These are phyloP conservation scores for Ginglymostoma cirratum DNA, from an alignment of 2,113 vertebrate genomes.

Conservation along the genomic window DNA sequence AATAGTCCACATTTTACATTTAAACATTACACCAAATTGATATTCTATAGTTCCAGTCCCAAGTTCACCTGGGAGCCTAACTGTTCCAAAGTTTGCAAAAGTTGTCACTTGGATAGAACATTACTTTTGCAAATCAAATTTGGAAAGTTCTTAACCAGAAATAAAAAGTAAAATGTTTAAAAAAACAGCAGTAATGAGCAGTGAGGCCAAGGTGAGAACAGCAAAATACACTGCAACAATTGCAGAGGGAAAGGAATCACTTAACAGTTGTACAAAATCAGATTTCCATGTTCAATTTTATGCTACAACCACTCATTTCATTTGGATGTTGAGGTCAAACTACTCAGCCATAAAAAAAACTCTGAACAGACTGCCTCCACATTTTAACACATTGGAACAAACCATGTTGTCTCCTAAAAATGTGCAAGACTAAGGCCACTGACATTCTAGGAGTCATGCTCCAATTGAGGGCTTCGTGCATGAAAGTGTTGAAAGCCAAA, in stretches of 20 bases:
- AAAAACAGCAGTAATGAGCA: background rate
- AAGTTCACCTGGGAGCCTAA: background rate
- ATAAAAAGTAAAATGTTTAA: background rate
- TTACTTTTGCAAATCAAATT: background rate
- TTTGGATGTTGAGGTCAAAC: background rate
- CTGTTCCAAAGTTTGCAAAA: background rate
- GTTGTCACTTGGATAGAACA: too few relatives aligned
- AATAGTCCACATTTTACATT: background rate
- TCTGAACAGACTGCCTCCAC: background rate
- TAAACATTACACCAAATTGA: background rate
- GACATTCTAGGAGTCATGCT: background rate
- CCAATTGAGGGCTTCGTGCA: accelerated
- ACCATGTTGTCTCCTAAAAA: background rate
- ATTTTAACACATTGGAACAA: background rate
- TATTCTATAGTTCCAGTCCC: background rate
- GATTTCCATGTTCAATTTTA: background rate
- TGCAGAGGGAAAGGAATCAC: background rate
- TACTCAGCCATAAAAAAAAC: background rate
- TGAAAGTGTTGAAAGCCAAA: background rate
- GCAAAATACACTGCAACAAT: background rate
- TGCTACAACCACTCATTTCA: background rate
- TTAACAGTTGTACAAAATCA: background rate
- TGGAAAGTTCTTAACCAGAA: background rate
- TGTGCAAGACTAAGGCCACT: background rate
- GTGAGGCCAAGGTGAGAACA: background rate